Evolutionary conservation across 2,888 invertebrate genomes (phyloP), one percentile per base, ranked within the genome.

Genomic region (Calameuta filiformis): DNA sequence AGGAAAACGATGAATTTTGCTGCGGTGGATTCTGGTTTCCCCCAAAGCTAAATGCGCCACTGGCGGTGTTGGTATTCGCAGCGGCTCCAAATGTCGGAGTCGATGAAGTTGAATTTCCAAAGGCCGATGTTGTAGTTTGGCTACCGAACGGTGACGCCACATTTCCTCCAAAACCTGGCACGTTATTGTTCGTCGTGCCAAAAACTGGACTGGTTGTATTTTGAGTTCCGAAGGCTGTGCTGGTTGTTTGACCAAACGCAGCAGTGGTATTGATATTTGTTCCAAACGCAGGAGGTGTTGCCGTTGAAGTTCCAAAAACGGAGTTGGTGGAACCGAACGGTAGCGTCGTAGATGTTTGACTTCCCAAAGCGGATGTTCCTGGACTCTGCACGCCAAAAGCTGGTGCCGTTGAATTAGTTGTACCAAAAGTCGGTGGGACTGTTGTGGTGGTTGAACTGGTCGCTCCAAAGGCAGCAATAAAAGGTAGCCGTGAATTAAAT

Each of bases 11-110:
- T 0, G 80, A n/a, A 31, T 75, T 75, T 74, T 76, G 77, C 35
- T 83, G 85, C 11, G 75, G 40, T 1, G 79, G 79, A 3, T 82
- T 81, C 69, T 84, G 85, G 68, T 68, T 79, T 12, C 79, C 80
- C 0, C 87, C 85, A 9, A 88, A 88, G 3, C 81, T 79, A 31
- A 88, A 88, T 31, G 85, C 81, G 11, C 56, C 40, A 11, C 68
- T 79, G 79, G 9, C 79, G 76, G 56, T 80, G 80, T 75, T 81
- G 80, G 23, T 56, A 23, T 71, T 71, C 35, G 71, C 34, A 6
- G 80, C 23, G 4, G 81, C 31, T 15, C 84, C 83, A 68, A 84
- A 86, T 37, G 76, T 77, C 6, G 84, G 76, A 12, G 78, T 69
- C 4, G 82, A 74, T 12, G 77, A 75, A 69, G 40, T 80, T 33